These are phyloP conservation scores for Paedocypris sp. DNA, from an alignment of 2,113 vertebrate genomes.

Conservation along the genomic window DNA sequence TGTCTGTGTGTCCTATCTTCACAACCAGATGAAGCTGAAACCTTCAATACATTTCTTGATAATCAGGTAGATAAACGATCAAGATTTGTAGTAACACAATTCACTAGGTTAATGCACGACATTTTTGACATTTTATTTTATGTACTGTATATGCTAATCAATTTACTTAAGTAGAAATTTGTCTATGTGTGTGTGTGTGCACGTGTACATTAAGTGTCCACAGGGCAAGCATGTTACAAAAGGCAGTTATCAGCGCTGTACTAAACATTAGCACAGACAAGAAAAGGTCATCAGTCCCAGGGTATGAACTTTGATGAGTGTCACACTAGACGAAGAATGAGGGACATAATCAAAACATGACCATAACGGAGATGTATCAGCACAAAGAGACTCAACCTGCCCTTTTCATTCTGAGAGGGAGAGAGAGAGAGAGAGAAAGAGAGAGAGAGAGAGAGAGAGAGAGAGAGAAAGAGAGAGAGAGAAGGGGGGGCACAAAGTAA, in stretches of 20 bases:
- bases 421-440: neutral
- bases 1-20: no score
- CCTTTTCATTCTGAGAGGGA: neutral
- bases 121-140: no score
- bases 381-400: neutral
- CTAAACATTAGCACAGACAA: neutral
- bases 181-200: neutral
- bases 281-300: constrained; percentile 10
- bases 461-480: neutral
- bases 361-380: neutral
- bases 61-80: no score
- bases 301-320: neutral
- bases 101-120: no score
- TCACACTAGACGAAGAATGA: neutral
- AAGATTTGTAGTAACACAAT: no score
- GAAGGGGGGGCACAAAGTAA: neutral
- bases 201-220: neutral
- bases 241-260: neutral
- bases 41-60: no score
- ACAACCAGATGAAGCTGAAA: no score
- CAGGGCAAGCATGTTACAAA: neutral
- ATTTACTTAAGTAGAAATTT: no score
- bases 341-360: neutral
- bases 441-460: neutral
- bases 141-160: no score